A percentile compares a stretch with the other conserved stretches of the same genome.
Conservation (phyloP, 1,140 invertebrate species). For the Drosophila bifasciata region DNA sequence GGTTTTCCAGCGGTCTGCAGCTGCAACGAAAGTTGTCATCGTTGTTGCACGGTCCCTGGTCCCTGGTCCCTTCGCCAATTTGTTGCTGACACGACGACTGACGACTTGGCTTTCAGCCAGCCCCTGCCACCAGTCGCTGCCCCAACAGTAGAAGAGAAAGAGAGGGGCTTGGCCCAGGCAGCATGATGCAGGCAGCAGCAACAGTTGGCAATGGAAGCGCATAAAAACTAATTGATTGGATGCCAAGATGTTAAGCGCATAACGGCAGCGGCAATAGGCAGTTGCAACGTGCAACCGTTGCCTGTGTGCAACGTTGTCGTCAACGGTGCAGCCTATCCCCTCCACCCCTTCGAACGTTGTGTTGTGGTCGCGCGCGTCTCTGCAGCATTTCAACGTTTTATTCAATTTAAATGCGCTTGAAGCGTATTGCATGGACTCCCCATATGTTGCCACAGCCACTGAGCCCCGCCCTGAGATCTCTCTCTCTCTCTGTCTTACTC, state of each 20-base stretch:
- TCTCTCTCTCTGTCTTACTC: neutral
- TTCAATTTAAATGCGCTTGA: conserved; percentile 80
- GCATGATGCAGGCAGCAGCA: conserved; percentile 21
- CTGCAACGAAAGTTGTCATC: conserved; percentile 47
- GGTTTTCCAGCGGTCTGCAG: conserved; percentile 15
- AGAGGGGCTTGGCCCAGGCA: conserved; percentile 62
- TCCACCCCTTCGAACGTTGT: neutral
- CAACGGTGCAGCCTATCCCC: conserved; percentile 17
- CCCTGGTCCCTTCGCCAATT: conserved; percentile 73
- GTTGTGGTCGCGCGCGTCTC: conserved; percentile 40
- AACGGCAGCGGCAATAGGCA: conserved; percentile 65
- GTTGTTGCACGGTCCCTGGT: conserved; percentile 42
- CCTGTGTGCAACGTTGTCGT: conserved; percentile 31
- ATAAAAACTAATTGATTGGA: conserved; percentile 81
- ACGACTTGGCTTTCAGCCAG: conserved; percentile 30
- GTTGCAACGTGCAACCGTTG: conserved; percentile 9
- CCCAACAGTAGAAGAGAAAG: conserved; percentile 38
- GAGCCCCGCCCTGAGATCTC: conserved; percentile 51
- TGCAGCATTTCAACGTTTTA: conserved; percentile 63
- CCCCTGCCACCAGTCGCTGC: conserved; percentile 2
- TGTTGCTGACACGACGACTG: conserved; percentile 68
- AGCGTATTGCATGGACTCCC: conserved; percentile 26
- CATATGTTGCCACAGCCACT: conserved; percentile 32
- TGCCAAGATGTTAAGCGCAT: conserved; percentile 80
- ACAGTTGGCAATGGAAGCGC: conserved; percentile 72